Base-by-base conservation (phyloP, 2,888 invertebrate species). In the Sarcophaga rosellei region DNA sequence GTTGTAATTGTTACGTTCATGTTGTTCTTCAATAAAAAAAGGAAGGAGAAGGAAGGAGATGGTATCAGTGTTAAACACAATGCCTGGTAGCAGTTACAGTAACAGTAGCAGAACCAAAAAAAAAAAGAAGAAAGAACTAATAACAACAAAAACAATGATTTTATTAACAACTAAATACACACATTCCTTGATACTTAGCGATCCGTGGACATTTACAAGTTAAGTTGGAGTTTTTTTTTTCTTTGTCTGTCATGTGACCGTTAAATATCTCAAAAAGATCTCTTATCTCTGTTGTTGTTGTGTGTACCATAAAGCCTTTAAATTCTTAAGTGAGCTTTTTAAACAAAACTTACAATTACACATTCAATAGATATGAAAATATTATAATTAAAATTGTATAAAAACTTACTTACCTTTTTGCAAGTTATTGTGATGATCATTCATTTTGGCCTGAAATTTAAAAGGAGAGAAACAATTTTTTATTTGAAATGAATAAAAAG, bases 401-500 rank as follows among this genome's bases (percentile, higher is more conserved):
- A 12, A 62, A 91, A 35, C 35, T 35, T 10, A 35, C 35, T 92
- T 90, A 93, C 93, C 93, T 92, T 93, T 93, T 89, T 93, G 93
- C 87, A 93, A 89, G 89, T 93, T 93, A 75, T 91, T 93, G 88
- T 93, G 93, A 89, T 93, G 93, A 89, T 89, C 93, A 86, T 93
- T 93, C 93, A 93, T 93, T 92, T 93, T 93, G 81, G 93, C 93
- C 94, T 93, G 89, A 25, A 89, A 88, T 23, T 88, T 89, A 76
- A 81, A 90, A 78, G 85, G 85, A 89, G 72, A 73, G n/a, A 44
- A 80, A 61, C 77, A 88, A 87, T 8, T 35, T 35, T 8, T 35
- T 35, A 35, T 35, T 35, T 35, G 1, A 35, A 35, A 2, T 25
- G 6, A 35, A 35, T 35, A 8, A 35, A 35, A 35, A 85, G 53